A percentile compares a stretch with the other conserved stretches of the same genome.
These are phyloP conservation scores for Chouioia cunea DNA, from an alignment of 2,888 invertebrate species.

Conservation along the genomic window DNA sequence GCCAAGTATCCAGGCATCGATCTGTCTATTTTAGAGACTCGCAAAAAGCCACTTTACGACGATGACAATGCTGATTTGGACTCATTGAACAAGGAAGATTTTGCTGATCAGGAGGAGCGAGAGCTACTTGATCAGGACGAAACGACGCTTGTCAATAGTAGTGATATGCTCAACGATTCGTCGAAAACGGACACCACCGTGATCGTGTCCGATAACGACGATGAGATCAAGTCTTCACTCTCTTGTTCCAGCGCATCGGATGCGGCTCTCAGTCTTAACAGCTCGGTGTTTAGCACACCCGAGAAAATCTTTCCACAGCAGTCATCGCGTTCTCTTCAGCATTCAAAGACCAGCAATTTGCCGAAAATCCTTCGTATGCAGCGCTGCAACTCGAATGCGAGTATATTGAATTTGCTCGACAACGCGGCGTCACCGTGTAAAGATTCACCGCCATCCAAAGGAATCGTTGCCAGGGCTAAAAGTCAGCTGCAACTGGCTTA, in stretches of 20 bases:
- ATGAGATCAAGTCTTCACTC: constrained; percentile 37
- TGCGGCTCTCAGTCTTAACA: not conserved
- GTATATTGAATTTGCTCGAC: constrained; percentile 57
- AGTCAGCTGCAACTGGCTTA: constrained; percentile 47
- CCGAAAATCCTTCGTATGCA: constrained; percentile 18
- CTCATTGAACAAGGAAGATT: not conserved
- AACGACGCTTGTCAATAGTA: constrained; percentile 19
- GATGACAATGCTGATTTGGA: not conserved
- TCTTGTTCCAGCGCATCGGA: no score
- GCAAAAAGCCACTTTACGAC: constrained; percentile 5
- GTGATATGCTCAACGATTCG: constrained; percentile 46
- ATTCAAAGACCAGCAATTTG: constrained; percentile 19
- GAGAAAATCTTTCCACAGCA: constrained; percentile 40
- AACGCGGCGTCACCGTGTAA: constrained; percentile 63
- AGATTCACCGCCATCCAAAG: constrained; percentile 62
- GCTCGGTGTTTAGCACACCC: constrained; percentile 39
- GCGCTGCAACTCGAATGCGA: constrained; percentile 36
- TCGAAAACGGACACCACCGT: constrained; percentile 50
- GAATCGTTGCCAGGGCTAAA: not conserved
- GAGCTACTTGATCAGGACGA: constrained; percentile 4
- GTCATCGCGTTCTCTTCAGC: not conserved
- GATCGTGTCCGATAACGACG: constrained; percentile 53
- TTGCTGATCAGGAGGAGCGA: not conserved
- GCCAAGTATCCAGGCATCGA: constrained; percentile 61
- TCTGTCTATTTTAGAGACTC: constrained; percentile 48